Percentiles rank a stretch among this genome's conserved stretches.
Conservation (phyloP, 2,113 vertebrate species). For the Channa argus region DNA sequence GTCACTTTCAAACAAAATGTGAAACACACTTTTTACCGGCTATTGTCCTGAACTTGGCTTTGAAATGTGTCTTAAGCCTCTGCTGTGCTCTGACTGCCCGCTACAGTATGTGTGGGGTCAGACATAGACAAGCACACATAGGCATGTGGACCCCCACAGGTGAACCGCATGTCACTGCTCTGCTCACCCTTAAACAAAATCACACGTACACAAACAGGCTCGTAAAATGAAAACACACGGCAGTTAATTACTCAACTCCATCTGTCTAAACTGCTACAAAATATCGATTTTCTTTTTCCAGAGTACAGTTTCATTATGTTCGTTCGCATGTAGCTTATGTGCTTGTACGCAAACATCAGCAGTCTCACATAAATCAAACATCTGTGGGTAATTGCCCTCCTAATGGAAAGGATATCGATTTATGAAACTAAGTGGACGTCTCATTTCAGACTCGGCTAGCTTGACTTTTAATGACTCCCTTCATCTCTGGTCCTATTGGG, state of each 20-base stretch:
- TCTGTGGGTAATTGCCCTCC: constrained; percentile 43
- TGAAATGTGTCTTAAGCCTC: background rate
- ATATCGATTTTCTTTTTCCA: constrained; percentile 27
- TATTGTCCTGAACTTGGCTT: background rate
- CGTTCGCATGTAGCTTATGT: constrained; percentile 16
- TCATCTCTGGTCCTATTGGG: constrained; percentile 28
- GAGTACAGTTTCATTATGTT: constrained; percentile 9
- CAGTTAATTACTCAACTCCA: constrained; percentile 35
- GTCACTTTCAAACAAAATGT: background rate
- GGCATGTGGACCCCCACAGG: constrained; percentile 31
- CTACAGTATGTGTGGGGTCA: too few species aligned
- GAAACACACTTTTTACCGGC: background rate
- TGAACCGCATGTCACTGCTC: constrained; percentile 39
- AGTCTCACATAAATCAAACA: constrained; percentile 53
- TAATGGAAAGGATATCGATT: constrained; percentile 65
- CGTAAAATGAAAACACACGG: constrained; percentile 6
- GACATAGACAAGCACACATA: background rate
- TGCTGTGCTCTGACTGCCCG: background rate
- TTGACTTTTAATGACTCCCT: constrained; percentile 59
- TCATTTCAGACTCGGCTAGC: constrained; percentile 43
- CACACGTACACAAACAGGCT: constrained; percentile 15
- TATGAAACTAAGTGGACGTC: constrained; percentile 52
- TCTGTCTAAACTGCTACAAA: constrained; percentile 3
- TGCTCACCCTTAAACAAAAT: background rate
- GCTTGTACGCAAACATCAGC: constrained; percentile 29